Evolutionary conservation across 1,140 invertebrate species (phyloP), one percentile per base, ranked within the genome.

Genomic region (Drosophila virilis): DNA sequence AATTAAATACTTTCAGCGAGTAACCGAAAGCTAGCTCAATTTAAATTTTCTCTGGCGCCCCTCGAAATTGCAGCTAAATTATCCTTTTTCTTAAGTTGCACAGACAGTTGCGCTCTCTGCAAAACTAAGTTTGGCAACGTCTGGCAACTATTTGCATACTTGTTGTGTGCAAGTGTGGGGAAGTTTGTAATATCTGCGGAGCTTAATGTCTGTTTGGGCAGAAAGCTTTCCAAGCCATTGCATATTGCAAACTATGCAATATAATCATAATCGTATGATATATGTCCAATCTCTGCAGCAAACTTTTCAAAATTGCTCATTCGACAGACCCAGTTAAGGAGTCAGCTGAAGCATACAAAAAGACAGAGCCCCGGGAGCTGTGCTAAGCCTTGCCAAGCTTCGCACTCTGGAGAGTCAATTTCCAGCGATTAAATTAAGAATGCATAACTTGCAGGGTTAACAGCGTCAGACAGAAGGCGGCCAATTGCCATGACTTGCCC

Each of bases 231-330:
- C 84, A 73, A 80, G 84, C 71, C 84, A 89, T 89, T 89, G 84
- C 80, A 70, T 79, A 89, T 76, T 75, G 80, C 84, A 89, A 89
- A 89, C 84, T 84, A 59, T 89, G 84, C 85, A 74, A 84, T 89
- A 84, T 90, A 89, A 89, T 84, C 84, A 89, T 90, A 89, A 89
- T 90, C 84, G 85, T 80, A 80, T 89, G 85, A 89, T 89, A 89
- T 89, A 90, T 89, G 85, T 78, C 74, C 77, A 89, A 88, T 88
- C 84, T 89, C 80, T 77, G 84, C 67, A 75, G 70, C 69, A 83
- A 89, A 89, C 58, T 84, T 80, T 65, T 55, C 71, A 46, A 61
- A 69, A 70, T 46, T 66, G 71, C 51, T 50, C 45, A 22, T 46
- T 28, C 51, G 35, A 32, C 10, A 28, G 35, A 22, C 9, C 32